These are phyloP conservation scores for Apostichopus parvimensis DNA, from an alignment of 35 echinoderm and acorn worm genomes.

Conservation along the genomic window DNA sequence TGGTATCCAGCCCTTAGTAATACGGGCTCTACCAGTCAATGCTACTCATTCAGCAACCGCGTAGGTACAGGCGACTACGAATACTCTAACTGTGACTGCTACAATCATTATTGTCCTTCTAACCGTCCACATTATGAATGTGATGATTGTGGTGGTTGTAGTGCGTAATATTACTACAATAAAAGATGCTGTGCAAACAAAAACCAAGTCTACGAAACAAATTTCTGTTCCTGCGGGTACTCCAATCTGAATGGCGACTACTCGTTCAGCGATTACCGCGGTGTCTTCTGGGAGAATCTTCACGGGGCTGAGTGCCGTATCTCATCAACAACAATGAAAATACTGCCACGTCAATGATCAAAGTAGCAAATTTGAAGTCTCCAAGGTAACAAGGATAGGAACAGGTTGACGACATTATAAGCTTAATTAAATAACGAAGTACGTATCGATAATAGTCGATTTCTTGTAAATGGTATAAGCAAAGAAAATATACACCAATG, in stretches of 20 bases:
- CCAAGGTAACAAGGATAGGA: no score
- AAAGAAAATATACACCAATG: no score
- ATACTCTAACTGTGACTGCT: not conserved
- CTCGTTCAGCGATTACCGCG: not conserved
- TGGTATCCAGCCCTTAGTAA: not conserved
- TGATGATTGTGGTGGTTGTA: not conserved
- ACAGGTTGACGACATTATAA: no score
- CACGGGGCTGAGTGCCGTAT: not conserved
- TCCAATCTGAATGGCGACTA: slow-evolving; percentile 1
- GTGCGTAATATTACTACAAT: not conserved
- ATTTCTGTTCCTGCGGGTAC: not conserved
- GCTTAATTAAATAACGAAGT: no score
- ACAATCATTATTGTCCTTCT: not conserved
- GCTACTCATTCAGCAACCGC: not conserved
- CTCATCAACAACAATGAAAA: not conserved
- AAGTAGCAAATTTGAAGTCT: no score
- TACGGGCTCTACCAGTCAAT: not conserved
- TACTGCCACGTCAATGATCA: not conserved
- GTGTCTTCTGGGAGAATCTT: not conserved
- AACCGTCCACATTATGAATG: not conserved
- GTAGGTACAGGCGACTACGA: not conserved
- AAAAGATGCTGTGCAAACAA: not conserved
- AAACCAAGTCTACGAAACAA: not conserved
- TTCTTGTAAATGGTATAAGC: no score
- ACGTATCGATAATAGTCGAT: no score